These are phyloP conservation scores for Oreonectes daqikongensis DNA, from an alignment of 2,797 vertebrate species.

Conservation along the genomic window DNA sequence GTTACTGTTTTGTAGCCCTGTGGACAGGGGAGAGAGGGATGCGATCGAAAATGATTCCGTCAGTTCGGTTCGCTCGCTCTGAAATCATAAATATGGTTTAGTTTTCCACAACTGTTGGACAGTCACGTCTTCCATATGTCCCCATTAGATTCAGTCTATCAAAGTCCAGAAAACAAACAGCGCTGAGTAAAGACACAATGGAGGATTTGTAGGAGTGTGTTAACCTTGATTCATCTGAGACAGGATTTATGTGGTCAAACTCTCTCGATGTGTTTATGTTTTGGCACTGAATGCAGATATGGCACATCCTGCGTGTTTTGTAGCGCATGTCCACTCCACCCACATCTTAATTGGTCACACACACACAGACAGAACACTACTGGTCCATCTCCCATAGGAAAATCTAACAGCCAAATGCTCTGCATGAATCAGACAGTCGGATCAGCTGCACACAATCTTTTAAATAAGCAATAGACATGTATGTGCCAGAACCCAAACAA, in stretches of 20 bases:
- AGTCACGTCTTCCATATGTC: constrained; percentile 42
- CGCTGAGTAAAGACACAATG: constrained; percentile 26
- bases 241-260: constrained; percentile 27
- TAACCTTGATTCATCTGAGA: constrained; percentile 13
- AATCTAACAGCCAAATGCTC: constrained; percentile 21
- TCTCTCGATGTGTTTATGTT: constrained; percentile 36
- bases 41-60: constrained; percentile 23
- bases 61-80: background rate
- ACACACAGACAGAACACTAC: constrained; percentile 21
- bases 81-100: constrained; percentile 35
- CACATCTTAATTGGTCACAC: constrained; percentile 37
- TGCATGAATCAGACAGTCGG: constrained; percentile 19
- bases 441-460: constrained; percentile 35
- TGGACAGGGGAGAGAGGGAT: constrained; percentile 14
- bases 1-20: constrained; percentile 38
- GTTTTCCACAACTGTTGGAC: constrained; percentile 28
- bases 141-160: constrained; percentile 40
- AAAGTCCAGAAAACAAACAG: constrained; percentile 25
- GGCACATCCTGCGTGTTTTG: constrained; percentile 33
- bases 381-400: constrained; percentile 1
- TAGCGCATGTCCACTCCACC: constrained; percentile 3
- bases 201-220: constrained; percentile 33
- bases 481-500: constrained; percentile 19
- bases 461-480: constrained; percentile 36
- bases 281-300: constrained; percentile 42